Evolutionary conservation across 2,888 invertebrate species (phyloP).

Genomic region (Pammene fasciana): DNA sequence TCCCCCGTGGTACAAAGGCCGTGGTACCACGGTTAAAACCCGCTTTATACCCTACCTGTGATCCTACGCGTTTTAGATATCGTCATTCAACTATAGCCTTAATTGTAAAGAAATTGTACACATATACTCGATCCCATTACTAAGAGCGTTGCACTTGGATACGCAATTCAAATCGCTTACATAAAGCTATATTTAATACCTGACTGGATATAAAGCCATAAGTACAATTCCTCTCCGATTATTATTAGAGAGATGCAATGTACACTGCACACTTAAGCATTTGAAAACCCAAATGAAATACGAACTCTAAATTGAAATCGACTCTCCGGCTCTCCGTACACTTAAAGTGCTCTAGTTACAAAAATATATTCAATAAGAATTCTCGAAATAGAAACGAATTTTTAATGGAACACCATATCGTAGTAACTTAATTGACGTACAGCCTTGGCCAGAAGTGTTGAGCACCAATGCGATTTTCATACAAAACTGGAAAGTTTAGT

Average conservation of each 20-base stretch:
- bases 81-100: too few species aligned
- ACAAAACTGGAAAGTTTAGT: too few species aligned
- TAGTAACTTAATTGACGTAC: too few species aligned
- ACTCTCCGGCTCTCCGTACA: conserved; percentile 1
- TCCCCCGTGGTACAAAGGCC: too few species aligned
- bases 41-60: too few species aligned
- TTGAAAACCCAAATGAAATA: conserved; percentile 26
- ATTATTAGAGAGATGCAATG: conserved; percentile 17
- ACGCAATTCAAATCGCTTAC: conserved; percentile 16
- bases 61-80: too few species aligned
- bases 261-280: not conserved
- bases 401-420: conserved; percentile 8
- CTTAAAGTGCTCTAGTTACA: conserved; percentile 11
- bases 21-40: too few species aligned
- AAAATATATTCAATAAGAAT: conserved; percentile 22
- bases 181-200: conserved; percentile 20
- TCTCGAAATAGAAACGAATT: conserved; percentile 15
- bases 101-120: not conserved
- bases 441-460: too few species aligned
- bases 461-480: too few species aligned
- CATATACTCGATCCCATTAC: conserved; percentile 6
- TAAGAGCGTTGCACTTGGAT: conserved; percentile 14
- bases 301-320: conserved; percentile 12
- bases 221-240: conserved; percentile 1
- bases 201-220: conserved; percentile 15